Conservation (phyloP, 2,113 vertebrate genomes). For the Glaucidium brasilianum region DNA sequence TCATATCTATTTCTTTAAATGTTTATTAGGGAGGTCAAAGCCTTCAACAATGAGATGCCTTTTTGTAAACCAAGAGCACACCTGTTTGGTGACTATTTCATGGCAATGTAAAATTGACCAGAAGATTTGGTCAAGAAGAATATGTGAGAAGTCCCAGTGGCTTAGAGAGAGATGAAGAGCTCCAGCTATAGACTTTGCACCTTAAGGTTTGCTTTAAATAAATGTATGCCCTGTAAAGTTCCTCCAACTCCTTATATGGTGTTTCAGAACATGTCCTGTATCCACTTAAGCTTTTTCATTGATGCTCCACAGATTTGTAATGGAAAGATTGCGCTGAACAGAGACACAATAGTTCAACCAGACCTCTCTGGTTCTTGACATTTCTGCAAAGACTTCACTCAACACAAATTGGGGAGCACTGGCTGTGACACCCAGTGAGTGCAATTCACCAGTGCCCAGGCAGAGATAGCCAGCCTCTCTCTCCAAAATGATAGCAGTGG, state of each 20-base stretch:
- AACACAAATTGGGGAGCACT: neutral
- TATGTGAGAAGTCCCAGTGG: neutral
- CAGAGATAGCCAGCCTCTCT: neutral
- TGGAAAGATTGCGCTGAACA: neutral
- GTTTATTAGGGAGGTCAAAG: neutral
- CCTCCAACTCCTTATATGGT: neutral
- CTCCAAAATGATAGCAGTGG: neutral
- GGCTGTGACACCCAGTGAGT: neutral
- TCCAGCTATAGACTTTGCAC: neutral
- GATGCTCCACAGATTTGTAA: neutral
- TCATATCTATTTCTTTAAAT: neutral
- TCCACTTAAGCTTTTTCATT: neutral
- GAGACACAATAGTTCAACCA: neutral
- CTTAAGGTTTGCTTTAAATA: neutral
- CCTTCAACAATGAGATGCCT: neutral
- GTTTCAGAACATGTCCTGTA: neutral
- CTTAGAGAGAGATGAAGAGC: neutral
- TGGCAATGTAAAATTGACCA: neutral
- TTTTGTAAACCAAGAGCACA: neutral
- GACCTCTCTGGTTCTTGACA: neutral
- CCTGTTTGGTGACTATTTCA: neutral
- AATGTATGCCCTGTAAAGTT: neutral
- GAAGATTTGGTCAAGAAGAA: neutral
- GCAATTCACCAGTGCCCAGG: neutral
- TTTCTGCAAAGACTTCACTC: neutral